Evolutionary conservation across 1,140 invertebrate genomes (phyloP).

Genomic region (Hirudo medicinalis): DNA sequence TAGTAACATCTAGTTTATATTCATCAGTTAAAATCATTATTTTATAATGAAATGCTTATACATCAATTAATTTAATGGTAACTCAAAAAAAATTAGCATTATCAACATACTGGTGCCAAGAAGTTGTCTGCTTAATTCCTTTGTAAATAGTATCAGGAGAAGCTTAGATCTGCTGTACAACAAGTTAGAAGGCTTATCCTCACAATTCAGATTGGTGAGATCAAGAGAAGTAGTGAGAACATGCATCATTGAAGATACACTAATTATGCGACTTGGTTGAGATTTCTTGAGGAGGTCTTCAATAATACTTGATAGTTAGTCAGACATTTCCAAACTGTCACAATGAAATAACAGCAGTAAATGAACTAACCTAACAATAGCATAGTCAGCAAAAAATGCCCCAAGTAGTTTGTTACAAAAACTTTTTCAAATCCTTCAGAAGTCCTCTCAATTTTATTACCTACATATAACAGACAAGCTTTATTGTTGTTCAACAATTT

Average conservation of each 20-base stretch:
- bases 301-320: not conserved
- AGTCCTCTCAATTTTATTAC: constrained; percentile 32
- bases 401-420: constrained; percentile 79
- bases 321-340: not conserved
- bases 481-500: no score
- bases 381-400: constrained; percentile 65
- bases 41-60: not conserved
- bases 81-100: no score
- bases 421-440: constrained; percentile 70
- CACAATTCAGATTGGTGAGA: constrained; percentile 54
- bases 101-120: not conserved
- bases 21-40: not conserved
- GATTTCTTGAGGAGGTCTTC: constrained; percentile 66
- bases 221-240: constrained; percentile 50
- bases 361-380: constrained; percentile 49
- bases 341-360: not conserved
- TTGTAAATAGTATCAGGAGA: constrained; percentile 70
- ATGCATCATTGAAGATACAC: constrained; percentile 47
- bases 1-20: constrained; percentile 28
- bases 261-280: constrained; percentile 48
- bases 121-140: constrained; percentile 34
- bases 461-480: constrained; percentile 23
- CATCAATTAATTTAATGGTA: no score
- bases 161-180: constrained; percentile 77
- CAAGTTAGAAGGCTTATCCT: constrained; percentile 52